These are phyloP conservation scores for Leiothrix lutea DNA, from an alignment of 2,113 vertebrate genomes.

Conservation along the genomic window DNA sequence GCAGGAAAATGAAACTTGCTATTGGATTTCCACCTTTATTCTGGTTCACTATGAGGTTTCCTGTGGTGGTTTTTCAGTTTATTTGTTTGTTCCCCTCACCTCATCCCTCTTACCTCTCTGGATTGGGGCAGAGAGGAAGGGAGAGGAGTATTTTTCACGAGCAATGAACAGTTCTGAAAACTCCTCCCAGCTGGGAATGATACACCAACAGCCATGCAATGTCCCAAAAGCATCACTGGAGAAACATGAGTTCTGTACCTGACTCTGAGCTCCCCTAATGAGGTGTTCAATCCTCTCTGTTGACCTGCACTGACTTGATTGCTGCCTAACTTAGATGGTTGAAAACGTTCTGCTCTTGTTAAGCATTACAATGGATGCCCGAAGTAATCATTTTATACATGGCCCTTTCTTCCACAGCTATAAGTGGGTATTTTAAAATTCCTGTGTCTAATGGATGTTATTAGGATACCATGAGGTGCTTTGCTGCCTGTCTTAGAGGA, in stretches of 20 bases:
- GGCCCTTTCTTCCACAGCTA: not conserved
- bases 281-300: not conserved
- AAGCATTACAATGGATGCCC: not conserved
- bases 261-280: not conserved
- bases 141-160: not conserved
- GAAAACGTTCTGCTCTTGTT: not conserved
- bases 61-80: not conserved
- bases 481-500: not conserved
- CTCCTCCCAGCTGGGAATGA: not conserved
- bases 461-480: not conserved
- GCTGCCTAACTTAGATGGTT: not conserved
- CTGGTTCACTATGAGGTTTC: not conserved
- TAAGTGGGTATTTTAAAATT: not conserved
- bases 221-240: not conserved
- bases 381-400: not conserved
- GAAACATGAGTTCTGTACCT: not conserved
- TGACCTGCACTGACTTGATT: not conserved
- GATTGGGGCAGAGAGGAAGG: not conserved
- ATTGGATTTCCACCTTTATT: not conserved
- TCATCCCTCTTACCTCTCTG: not conserved
- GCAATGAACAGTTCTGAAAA: not conserved
- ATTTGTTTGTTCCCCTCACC: not conserved
- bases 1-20: not conserved
- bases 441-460: not conserved
- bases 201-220: accelerated